These are phyloP conservation scores for human DNA, from an alignment of 2,113 vertebrate genomes.

Conservation along the genomic window DNA sequence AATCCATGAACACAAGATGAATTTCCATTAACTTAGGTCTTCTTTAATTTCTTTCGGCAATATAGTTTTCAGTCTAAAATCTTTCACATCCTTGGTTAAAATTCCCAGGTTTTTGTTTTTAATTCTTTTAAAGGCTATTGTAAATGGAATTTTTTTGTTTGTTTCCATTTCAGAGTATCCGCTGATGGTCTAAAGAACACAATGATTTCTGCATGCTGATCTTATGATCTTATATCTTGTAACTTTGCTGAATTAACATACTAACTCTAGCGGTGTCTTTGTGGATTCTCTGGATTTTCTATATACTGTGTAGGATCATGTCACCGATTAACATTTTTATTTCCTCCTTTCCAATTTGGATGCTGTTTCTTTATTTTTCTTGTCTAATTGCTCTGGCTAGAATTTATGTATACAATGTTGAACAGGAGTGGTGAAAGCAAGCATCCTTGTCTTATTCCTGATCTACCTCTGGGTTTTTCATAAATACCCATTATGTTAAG, in stretches of 20 bases:
- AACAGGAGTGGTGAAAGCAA: neutral
- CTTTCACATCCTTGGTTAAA: neutral
- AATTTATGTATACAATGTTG: neutral
- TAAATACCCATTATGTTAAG: neutral
- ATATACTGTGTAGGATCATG: neutral
- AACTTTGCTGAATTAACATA: neutral
- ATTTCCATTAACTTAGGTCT: neutral
- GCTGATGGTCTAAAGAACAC: neutral
- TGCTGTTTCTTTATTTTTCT: neutral
- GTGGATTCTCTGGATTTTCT: neutral
- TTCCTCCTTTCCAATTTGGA: neutral
- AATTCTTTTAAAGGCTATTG: neutral
- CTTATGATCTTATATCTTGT: neutral
- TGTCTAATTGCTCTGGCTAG: neutral
- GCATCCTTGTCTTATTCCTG: neutral
- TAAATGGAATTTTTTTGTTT: neutral
- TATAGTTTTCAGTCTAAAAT: neutral
- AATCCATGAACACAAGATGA: neutral
- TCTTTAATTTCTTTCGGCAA: neutral
- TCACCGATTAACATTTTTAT: neutral
- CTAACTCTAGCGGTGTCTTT: neutral
- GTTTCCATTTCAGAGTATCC: neutral
- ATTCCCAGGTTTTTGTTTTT: neutral
- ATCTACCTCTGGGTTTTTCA: neutral
- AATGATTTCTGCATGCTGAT: neutral